Evolutionary conservation across 2,888 invertebrate genomes (phyloP).

Genomic region (Camponotus fellah): DNA sequence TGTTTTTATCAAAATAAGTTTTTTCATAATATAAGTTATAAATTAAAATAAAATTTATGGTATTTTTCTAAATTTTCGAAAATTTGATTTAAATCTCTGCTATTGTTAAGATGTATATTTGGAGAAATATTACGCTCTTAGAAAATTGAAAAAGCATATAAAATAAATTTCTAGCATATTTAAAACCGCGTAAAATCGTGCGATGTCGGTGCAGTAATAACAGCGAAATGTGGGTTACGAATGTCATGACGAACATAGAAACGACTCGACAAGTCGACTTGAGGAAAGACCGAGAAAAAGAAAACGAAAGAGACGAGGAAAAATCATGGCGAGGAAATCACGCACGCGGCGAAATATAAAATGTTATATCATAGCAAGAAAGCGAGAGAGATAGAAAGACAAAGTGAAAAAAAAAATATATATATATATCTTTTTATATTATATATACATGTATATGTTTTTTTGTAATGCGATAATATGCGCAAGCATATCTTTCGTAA

Average conservation of each 20-base stretch:
- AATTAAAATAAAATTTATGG: background rate
- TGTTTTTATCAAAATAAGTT: background rate
- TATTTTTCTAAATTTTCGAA: background rate
- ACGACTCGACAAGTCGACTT: constrained; percentile 13
- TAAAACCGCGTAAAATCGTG: background rate
- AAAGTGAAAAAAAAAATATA: background rate
- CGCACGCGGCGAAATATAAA: constrained; percentile 22
- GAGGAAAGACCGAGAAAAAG: background rate
- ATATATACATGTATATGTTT: no score
- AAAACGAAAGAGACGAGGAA: background rate
- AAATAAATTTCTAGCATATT: background rate
- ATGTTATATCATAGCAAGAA: constrained; percentile 44
- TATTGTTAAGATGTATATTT: background rate
- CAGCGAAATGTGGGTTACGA: constrained; percentile 25
- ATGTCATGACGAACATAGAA: constrained; percentile 14
- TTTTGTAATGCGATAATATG: constrained; percentile 35
- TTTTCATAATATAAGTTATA: background rate
- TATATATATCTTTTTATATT: background rate
- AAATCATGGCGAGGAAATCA: background rate
- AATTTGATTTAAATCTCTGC: background rate
- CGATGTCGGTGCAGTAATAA: background rate
- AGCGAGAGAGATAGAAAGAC: constrained; percentile 4
- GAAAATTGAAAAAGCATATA: background rate
- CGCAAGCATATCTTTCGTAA: constrained; percentile 67
- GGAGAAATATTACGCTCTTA: background rate